These are phyloP conservation scores for Pandemis cinnamomeana DNA, from an alignment of 2,888 invertebrate genomes.

Conservation along the genomic window DNA sequence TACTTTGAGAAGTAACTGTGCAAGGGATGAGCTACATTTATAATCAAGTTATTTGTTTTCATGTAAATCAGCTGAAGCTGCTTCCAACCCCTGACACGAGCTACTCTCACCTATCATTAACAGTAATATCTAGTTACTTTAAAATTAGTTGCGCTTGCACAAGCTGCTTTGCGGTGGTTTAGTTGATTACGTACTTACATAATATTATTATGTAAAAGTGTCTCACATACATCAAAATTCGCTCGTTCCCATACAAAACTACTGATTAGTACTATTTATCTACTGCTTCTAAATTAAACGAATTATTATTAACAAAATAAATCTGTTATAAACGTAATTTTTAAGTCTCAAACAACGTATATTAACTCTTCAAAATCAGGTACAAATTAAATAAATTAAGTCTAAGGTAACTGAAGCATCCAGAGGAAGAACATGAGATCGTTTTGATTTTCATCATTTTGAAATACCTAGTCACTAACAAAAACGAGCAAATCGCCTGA, in stretches of 20 bases:
- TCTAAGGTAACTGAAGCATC: slow-evolving; percentile 81
- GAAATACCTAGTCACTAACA: slow-evolving; percentile 34
- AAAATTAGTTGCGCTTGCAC: slow-evolving; percentile 77
- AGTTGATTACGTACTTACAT: slow-evolving; percentile 62
- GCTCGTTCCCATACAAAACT: slow-evolving; percentile 71
- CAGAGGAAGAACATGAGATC: slow-evolving; percentile 81
- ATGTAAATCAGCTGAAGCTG: slow-evolving; percentile 21
- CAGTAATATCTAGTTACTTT: slow-evolving; percentile 61
- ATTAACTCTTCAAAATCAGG: slow-evolving; percentile 76
- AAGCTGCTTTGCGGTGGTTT: slow-evolving; percentile 81
- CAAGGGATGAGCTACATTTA: slow-evolving; percentile 47
- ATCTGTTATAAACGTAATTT: slow-evolving; percentile 74
- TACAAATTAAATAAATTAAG: slow-evolving; percentile 82
- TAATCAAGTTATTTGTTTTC: slow-evolving; percentile 17
- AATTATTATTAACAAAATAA: slow-evolving; percentile 68
- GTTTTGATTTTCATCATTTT: slow-evolving; percentile 58
- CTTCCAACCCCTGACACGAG: slow-evolving; percentile 22
- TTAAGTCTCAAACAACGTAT: slow-evolving; percentile 75
- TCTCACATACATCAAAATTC: slow-evolving; percentile 74
- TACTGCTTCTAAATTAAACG: slow-evolving; percentile 60
- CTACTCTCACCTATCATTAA: slow-evolving; percentile 51
- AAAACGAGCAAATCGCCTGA: slow-evolving; percentile 3
- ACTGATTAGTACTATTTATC: slow-evolving; percentile 60
- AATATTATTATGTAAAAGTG: slow-evolving; percentile 50
- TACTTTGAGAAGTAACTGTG: slow-evolving; percentile 50